Evolutionary conservation across 2,113 vertebrate genomes (phyloP).

Genomic region (Actinemys pallida): DNA sequence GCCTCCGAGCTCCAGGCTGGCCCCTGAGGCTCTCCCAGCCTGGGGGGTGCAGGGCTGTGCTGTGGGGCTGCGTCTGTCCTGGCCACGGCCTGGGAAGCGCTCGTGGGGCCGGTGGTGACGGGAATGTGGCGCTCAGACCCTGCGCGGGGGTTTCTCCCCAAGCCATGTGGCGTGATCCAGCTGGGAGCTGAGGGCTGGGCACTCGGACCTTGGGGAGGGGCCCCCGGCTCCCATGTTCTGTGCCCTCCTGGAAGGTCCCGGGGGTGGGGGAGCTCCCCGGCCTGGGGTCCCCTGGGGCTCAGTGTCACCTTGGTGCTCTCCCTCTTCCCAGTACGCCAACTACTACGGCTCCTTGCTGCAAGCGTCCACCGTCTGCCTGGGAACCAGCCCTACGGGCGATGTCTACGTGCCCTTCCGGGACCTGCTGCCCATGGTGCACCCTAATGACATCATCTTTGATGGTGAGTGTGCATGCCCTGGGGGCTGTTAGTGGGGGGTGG

Average conservation of each 20-base stretch:
- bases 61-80: neutral
- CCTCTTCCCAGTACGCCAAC: constrained; percentile 86
- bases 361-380: constrained; percentile 90
- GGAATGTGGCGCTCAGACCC: neutral
- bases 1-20: neutral
- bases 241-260: too few relatives aligned
- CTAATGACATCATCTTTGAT: constrained; percentile 92
- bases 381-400: constrained; percentile 84
- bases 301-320: neutral
- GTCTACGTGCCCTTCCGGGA: constrained; percentile 89
- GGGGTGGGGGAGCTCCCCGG: neutral
- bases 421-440: constrained; percentile 93
- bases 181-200: too few relatives aligned
- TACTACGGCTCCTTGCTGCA: constrained; percentile 95
- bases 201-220: neutral
- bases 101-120: neutral
- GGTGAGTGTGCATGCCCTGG: constrained; percentile 78
- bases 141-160: neutral
- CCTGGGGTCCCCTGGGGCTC: neutral
- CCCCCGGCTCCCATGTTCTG: too few relatives aligned
- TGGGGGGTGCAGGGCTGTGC: neutral
- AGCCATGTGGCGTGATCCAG: too few relatives aligned
- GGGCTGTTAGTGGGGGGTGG: neutral
- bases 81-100: neutral
- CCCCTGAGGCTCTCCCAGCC: neutral